Conservation (phyloP, 2,888 invertebrate genomes). For the Ernsta delagoae region DNA sequence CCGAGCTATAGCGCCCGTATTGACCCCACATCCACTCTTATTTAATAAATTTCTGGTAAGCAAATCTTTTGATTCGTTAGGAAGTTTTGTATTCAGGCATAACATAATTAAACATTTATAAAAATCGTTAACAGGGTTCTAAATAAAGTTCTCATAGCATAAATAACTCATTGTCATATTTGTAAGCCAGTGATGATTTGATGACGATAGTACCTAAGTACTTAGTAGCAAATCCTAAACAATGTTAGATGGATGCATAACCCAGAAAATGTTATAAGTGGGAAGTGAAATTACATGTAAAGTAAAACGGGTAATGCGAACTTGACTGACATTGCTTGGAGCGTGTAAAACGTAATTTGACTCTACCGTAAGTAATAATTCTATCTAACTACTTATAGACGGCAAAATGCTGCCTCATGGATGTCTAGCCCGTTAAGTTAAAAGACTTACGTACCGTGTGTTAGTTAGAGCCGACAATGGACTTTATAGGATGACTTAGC, state of each 20-base stretch:
- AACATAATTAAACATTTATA: too few species aligned
- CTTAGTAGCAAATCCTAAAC: neutral
- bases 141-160: too few species aligned
- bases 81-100: too few species aligned
- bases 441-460: neutral
- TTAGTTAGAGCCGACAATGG: neutral
- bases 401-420: constrained; percentile 29
- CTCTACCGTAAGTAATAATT: constrained; percentile 17
- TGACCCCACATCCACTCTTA: too few species aligned
- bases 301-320: constrained; percentile 31
- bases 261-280: constrained; percentile 9
- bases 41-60: too few species aligned
- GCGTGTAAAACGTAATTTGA: constrained; percentile 30
- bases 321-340: constrained; percentile 33
- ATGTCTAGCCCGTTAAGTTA: neutral
- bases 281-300: constrained; percentile 17
- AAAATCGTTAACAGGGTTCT: too few species aligned
- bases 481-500: neutral
- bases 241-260: neutral
- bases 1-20: too few species aligned
- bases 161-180: too few species aligned
- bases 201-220: too few species aligned
- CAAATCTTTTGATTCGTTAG: too few species aligned
- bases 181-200: too few species aligned
- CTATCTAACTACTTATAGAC: neutral